These are phyloP conservation scores for Didymodactylos carnosus DNA, from an alignment of 2,888 invertebrate species.

Conservation along the genomic window DNA sequence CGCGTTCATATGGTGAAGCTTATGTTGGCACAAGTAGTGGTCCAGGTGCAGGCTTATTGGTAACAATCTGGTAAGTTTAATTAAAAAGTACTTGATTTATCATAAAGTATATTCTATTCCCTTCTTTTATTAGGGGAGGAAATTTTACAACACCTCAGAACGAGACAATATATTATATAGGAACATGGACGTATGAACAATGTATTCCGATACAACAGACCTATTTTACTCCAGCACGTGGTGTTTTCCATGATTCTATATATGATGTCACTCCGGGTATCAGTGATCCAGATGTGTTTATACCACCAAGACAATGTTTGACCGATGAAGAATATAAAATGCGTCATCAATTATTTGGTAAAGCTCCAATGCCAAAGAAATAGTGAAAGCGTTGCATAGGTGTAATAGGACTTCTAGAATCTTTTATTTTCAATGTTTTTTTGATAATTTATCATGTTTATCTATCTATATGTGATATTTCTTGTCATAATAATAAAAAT, in stretches of 20 bases:
- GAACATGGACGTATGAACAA: slow-evolving; percentile 5
- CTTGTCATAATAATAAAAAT: too few relatives aligned
- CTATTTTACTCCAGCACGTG: background rate
- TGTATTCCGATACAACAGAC: slow-evolving; percentile 4
- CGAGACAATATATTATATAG: slow-evolving; percentile 6
- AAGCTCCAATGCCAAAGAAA: background rate
- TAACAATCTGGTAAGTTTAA: background rate
- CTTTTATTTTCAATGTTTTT: too few relatives aligned
- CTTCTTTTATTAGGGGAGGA: background rate
- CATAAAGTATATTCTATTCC: background rate
- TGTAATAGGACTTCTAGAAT: too few relatives aligned
- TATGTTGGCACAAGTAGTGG: slow-evolving; percentile 10
- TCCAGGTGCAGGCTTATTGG: background rate
- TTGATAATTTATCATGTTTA: too few relatives aligned
- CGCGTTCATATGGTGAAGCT: slow-evolving; percentile 7
- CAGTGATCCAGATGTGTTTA: slow-evolving; percentile 13
- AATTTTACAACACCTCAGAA: background rate
- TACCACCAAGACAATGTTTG: slow-evolving; percentile 3
- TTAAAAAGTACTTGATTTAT: background rate
- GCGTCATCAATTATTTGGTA: background rate
- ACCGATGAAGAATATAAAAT: background rate
- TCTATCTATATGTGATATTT: too few relatives aligned
- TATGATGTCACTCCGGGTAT: slow-evolving; percentile 9
- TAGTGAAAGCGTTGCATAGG: too few relatives aligned
- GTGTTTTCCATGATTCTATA: background rate